Evolutionary conservation across 1,140 invertebrate species (phyloP), one percentile per base, ranked within the genome.

Genomic region (Brachionus angularis): DNA sequence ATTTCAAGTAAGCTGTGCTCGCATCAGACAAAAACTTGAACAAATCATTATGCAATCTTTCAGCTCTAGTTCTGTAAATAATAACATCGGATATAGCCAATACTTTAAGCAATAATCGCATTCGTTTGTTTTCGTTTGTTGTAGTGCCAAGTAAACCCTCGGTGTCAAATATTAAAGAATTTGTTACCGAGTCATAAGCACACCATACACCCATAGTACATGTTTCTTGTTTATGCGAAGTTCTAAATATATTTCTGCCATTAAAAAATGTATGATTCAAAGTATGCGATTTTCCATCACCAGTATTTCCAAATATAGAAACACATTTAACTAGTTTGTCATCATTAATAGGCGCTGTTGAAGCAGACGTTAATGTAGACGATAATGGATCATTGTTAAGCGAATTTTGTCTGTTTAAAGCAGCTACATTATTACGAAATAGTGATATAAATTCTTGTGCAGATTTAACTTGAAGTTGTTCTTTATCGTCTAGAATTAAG

Each of bases 301-400:
- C 89, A 1, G 89, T 90, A 75, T 90, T 91, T 1, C 90, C 90
- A 84, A 91, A 90, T 76, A 92, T 90, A 2, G 89, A 89, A 1
- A 91, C 86, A 18, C 91, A 89, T 83, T 91, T 91, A 1, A 91
- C 85, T n/a, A 67, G 64, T 27, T 74, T 74, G 61, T 78, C 73
- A 42, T 74, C 73, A 8, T 76, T 73, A 76, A 34, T 3, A 27
- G 53, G 33, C 16, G 14, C 2, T 29, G 53, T 1, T 5, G 33
- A 21, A 23, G 34, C 18, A 12, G 5, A 14, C 5, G 33, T 25
- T n/a, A n/a, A n/a, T n/a, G n/a, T n/a, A n/a, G n/a, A n/a, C n/a
- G n/a, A n/a, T n/a, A n/a, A n/a, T n/a, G n/a, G n/a, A n/a, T n/a
- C n/a, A n/a, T n/a, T n/a, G n/a, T n/a, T n/a, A n/a, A n/a, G n/a